phyloP scores from a whole-genome alignment of 2,888 invertebrate species.

The Stenotaenia linearis region DNA sequence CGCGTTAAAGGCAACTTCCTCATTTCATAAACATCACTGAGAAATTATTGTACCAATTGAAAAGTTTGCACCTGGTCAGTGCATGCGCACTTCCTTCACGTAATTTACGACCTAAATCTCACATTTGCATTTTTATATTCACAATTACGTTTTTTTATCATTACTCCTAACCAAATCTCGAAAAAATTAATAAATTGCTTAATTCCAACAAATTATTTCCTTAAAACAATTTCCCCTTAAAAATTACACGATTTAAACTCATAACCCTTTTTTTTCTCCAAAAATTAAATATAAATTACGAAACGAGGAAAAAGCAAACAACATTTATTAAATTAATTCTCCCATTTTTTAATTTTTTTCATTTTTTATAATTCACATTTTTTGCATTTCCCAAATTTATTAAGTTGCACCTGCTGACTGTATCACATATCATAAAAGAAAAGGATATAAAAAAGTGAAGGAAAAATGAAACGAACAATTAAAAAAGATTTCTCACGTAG shows the following conservation, averaged over 20 bases:
- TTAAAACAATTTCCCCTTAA: neutral
- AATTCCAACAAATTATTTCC: neutral
- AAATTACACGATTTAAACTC: neutral
- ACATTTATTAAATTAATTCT: neutral
- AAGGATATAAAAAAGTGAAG: neutral
- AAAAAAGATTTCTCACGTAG: conserved; percentile 11
- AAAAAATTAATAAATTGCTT: too few species aligned
- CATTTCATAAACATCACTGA: neutral
- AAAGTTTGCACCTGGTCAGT: conserved; percentile 7
- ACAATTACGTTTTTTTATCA: too few species aligned
- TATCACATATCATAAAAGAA: conserved; percentile 5
- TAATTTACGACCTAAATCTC: neutral
- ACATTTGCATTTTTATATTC: neutral
- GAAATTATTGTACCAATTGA: neutral
- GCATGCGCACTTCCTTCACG: neutral
- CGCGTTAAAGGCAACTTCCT: conserved; percentile 7
- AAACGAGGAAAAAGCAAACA: neutral
- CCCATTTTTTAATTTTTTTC: too few species aligned
- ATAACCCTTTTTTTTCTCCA: neutral
- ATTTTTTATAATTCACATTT: neutral
- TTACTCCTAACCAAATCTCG: too few species aligned
- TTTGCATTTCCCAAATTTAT: neutral
- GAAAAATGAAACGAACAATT: neutral
- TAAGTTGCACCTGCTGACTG: neutral
- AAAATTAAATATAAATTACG: neutral